Evolutionary conservation across 2,797 vertebrate species (phyloP), one percentile per base, ranked within the genome.

Genomic region (Esox masquinongy): DNA sequence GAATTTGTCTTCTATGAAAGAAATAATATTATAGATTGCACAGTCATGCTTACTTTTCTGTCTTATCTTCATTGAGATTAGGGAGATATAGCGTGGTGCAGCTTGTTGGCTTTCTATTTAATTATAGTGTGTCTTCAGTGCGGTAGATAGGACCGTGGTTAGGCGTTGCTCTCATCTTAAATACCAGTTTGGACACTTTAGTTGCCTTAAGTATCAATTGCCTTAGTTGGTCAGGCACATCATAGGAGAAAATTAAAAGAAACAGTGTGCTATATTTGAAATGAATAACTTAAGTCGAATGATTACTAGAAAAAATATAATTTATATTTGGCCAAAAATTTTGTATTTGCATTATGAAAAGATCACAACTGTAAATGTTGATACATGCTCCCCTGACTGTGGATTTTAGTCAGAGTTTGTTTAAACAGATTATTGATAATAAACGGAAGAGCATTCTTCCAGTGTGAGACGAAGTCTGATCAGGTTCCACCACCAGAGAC

Each of bases 81-180:
- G 9, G 63, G 73, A 77, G 83, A 82, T 78, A 7, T 76, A 76
- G 50, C 43, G 78, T 76, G 80, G 47, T 6, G 14, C 4, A 34
- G 22, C 24, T 39, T 61, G 72, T 67, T 34, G 39, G 26, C 53
- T 39, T 50, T 16, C 26, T 39, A 11, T 36, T 64, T 84, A 73
- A 72, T 29, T 70, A 17, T 34, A 31, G 36, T 51, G 69, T 68
- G 72, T 68, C 59, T 66, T 73, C 24, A 43, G 14, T 64, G 14
- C 34, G 26, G 29, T 34, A 77, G 14, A 53, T 64, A 83, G 80
- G 76, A 22, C 70, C 24, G 49, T 0, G 34, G 76, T 77, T 36
- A 70, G 88, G 88, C 74, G 74, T 82, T 2, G 29, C 77, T 87
- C 74, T 8, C 72, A 66, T 77, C 39, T 76, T 87, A 92, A 93